Conservation (phyloP, 2,797 vertebrate genomes). For the Tympanoctomys barrerae region DNA sequence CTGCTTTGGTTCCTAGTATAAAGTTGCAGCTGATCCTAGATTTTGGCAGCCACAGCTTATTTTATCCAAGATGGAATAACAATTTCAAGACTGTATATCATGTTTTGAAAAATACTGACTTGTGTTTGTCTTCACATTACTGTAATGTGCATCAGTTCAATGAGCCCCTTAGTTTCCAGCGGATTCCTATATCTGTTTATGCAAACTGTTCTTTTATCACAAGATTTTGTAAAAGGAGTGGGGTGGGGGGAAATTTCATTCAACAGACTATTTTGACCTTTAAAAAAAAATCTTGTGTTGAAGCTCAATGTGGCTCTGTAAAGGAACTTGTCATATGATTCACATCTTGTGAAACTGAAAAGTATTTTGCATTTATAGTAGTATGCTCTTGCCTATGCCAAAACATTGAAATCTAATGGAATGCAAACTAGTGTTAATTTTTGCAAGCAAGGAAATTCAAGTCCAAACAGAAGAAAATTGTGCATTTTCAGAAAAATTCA, state of each 20-base stretch:
- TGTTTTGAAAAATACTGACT: constrained; percentile 23
- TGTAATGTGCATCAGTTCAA: constrained; percentile 1
- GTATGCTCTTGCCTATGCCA: neutral
- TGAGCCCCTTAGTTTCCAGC: constrained; percentile 60
- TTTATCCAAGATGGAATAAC: constrained; percentile 41
- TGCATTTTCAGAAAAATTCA: neutral
- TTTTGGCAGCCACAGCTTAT: neutral
- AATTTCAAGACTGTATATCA: constrained; percentile 37
- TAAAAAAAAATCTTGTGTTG: constrained; percentile 33
- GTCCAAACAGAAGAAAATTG: neutral
- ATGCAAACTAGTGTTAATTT: neutral
- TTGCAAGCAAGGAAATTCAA: neutral
- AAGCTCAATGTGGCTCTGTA: neutral
- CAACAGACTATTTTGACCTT: constrained; percentile 50
- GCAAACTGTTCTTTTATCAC: constrained; percentile 51
- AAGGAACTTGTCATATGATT: neutral
- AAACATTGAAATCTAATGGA: constrained; percentile 39
- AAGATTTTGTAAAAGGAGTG: neutral
- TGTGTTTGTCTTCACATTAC: constrained; percentile 52
- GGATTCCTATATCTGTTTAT: constrained; percentile 6
- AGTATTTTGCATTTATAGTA: constrained; percentile 41
- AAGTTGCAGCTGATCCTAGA: constrained; percentile 41
- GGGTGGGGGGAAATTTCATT: neutral
- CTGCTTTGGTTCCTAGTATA: constrained; percentile 48
- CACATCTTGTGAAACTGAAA: neutral